Base-by-base conservation (phyloP, 2,888 invertebrate species). In the Branchipolynoe longqiensis region DNA sequence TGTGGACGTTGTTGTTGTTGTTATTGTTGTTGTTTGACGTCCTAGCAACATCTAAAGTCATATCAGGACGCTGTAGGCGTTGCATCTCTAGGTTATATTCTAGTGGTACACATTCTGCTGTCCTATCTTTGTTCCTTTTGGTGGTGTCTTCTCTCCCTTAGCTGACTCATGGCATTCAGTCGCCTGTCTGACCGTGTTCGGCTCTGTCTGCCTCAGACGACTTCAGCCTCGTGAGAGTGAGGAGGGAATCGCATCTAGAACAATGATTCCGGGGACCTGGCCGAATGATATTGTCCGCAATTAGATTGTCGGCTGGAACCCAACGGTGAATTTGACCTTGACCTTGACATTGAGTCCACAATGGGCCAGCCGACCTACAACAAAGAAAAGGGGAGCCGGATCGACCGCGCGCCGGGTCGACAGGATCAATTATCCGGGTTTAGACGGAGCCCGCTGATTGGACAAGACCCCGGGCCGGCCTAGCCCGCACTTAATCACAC, bases 401-500 rank as follows among this genome's bases (percentile, higher is more conserved):
- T 73, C 73, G 73, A 73, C 78, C 33, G 78, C 48, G 8, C 41
- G 12, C 25, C 28, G 78, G 48, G 78, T 78, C 48, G 78, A 78
- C 78, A 25, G 54, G 78, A 78, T 78, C 78, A 78, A 78, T 78
- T 78, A 78, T 78, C 78, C 54, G 41, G 48, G 48, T 78, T 78
- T 78, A 78, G 78, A 78, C 41, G 48, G 78, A 48, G 25, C 78
- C 54, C 28, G 25, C 78, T 78, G 78, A 78, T 78, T 78, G 78
- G 78, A 78, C 78, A 78, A 41, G 78, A 78, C 78, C 54, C n/a
- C 41, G 28, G 4, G 31, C 78, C 25, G 28, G 48, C 25, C 48
- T 18, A 48, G 25, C 54, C 48, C 78, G 78, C 78, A 78, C 78
- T 78, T 78, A 78, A 78, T 78, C 78, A 78, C 78, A 78, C 78